Evolutionary conservation across 2,888 invertebrate genomes (phyloP).

Genomic region (Lithophane socia): DNA sequence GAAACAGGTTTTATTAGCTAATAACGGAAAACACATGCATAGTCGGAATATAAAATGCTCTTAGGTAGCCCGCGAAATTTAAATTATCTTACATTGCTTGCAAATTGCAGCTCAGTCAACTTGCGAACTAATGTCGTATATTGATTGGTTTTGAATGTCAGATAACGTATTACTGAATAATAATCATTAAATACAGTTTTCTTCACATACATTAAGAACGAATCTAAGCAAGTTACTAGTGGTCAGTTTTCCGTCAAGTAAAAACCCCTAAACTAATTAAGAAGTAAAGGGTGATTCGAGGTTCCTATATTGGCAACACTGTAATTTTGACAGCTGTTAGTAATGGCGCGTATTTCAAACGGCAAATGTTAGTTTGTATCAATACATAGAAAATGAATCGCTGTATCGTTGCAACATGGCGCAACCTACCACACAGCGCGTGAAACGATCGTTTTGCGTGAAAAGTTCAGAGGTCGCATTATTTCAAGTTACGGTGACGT

Average conservation of each 20-base stretch:
- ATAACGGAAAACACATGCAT: constrained; percentile 1
- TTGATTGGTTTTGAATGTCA: neutral
- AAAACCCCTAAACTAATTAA: neutral
- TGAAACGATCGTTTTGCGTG: too few species aligned
- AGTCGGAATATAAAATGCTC: too few species aligned
- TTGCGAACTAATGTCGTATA: neutral
- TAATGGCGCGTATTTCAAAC: too few species aligned
- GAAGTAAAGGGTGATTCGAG: neutral
- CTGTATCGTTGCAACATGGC: too few species aligned
- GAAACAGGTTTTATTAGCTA: neutral
- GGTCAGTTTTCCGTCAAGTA: constrained; percentile 16
- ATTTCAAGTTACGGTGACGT: too few species aligned
- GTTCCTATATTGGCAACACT: too few species aligned
- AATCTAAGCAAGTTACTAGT: neutral
- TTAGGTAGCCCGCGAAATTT: too few species aligned
- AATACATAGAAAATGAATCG: too few species aligned
- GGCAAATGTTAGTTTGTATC: too few species aligned
- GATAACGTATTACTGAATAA: neutral
- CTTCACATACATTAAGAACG: neutral
- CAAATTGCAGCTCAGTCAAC: neutral
- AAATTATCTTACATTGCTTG: neutral
- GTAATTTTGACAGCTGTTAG: too few species aligned
- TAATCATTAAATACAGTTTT: neutral
- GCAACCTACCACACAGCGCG: too few species aligned
- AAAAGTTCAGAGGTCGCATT: too few species aligned